These are phyloP conservation scores for Apolygus lucorum DNA, from an alignment of 1,140 invertebrate species.

Conservation along the genomic window DNA sequence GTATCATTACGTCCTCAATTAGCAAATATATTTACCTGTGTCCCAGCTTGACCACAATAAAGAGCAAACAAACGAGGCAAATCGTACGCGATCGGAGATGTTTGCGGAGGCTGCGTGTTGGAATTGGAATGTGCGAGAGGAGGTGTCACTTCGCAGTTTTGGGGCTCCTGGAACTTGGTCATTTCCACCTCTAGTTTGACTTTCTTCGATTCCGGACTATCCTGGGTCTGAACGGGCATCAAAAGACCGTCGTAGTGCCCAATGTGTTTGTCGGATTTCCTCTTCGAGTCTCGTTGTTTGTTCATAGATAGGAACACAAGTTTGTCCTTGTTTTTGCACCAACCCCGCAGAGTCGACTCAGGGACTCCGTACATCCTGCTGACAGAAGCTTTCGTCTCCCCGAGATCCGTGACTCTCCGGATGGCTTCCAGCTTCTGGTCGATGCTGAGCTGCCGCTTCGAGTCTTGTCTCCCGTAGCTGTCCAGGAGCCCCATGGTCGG, in stretches of 20 bases:
- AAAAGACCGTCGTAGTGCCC: constrained; percentile 27
- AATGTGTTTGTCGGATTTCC: background rate
- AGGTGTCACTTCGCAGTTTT: constrained; percentile 1
- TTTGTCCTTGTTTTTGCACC: constrained; percentile 74
- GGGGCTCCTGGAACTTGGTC: background rate
- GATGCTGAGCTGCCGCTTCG: constrained; percentile 52
- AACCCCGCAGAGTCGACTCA: constrained; percentile 67
- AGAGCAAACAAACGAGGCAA: background rate
- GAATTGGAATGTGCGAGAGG: background rate
- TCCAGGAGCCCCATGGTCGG: background rate
- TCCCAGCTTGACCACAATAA: background rate
- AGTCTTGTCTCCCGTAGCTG: constrained; percentile 3
- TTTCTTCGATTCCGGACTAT: constrained; percentile 44
- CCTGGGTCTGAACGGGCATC: constrained; percentile 55
- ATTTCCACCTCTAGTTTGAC: background rate
- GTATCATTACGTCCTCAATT: no score
- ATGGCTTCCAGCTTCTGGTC: constrained; percentile 68
- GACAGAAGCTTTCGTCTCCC: constrained; percentile 69
- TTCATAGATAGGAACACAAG: constrained; percentile 36
- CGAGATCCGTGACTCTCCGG: constrained; percentile 57
- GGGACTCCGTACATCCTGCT: constrained; percentile 69
- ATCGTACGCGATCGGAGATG: background rate
- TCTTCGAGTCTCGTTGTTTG: background rate
- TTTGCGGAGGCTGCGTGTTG: background rate
- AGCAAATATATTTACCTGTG: constrained; percentile 4